Base-by-base conservation (phyloP, 2,797 vertebrate genomes). In the Simalia tracyae region DNA sequence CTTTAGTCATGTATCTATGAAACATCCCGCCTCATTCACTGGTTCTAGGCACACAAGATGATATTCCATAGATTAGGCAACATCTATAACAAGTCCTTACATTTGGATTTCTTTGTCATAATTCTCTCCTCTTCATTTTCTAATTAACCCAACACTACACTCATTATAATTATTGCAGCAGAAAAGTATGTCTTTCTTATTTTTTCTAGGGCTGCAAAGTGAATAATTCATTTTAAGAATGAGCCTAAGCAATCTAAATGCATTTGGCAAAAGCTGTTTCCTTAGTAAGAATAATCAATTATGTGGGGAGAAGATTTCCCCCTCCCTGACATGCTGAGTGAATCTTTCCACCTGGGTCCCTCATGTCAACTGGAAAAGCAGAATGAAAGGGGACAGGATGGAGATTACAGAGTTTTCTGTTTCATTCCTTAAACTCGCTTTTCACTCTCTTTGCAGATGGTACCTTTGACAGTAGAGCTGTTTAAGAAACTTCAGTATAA, bases 31-130 rank as follows among this genome's bases (percentile, higher is more conserved):
- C 64, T 91, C 66, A 88, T 56, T 59, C 46, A 19, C 1, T 12
- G 11, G 90, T 95, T 95, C 92, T 93, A 84, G 64, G 76, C 19
- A 19, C 1, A 88, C 57, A 86, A 90, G 19, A 76, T 92, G 92
- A 91, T 84, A 92, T 87, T 64, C 42, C 92, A 86, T 91, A 96
- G 96, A 97, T 96, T 97, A 97, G 84, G 94, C 90, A 89, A 63
- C 91, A 92, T 95, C 94, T 96, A 95, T 95, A 96, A 94, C 95
- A 97, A 98, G 94, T 97, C 96, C 96, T 94, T 93, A 96, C 94
- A 96, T 97, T 95, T 93, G 92, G 96, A 96, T 57, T 94, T 98
- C 96, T 96, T 95, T 96, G 92, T 95, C 96, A 95, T 96, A 97
- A 97, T 95, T 95, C 97, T 84, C 96, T 88, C 85, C 88, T 97